phyloP scores from a whole-genome alignment of 2,113 vertebrate species.

The Bombycilla garrulus region DNA sequence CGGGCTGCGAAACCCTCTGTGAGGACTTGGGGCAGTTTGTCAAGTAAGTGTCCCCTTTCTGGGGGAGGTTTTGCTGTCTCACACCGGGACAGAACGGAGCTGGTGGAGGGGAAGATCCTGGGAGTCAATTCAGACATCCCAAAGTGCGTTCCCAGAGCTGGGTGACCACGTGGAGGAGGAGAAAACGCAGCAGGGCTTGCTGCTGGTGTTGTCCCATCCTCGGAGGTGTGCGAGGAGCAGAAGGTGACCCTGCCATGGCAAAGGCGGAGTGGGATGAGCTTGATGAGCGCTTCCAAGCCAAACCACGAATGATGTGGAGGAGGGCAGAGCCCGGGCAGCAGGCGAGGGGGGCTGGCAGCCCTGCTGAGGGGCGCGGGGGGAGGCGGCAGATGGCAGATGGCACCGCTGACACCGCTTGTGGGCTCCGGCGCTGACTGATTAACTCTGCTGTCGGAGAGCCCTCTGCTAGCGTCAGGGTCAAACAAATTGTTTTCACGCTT shows the following conservation, averaged over 20 bases:
- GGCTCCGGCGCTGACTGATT: slow-evolving; percentile 82
- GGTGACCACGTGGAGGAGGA: accelerated
- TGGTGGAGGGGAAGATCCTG: neutral
- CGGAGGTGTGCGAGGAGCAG: accelerated
- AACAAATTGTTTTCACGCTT: slow-evolving; percentile 88
- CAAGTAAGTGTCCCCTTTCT: slow-evolving; percentile 81
- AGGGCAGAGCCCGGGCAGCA: neutral
- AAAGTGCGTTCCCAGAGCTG: neutral
- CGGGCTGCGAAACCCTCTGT: slow-evolving; percentile 97
- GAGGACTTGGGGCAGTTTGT: slow-evolving; percentile 99
- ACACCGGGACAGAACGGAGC: accelerated
- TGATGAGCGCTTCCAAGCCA: neutral
- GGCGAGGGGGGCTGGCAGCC: neutral
- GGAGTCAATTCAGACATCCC: neutral
- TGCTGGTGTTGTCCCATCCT: neutral
- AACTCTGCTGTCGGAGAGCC: slow-evolving; percentile 77
- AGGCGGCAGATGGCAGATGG: slow-evolving; percentile 70
- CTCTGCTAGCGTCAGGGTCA: slow-evolving; percentile 82
- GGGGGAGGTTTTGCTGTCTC: neutral
- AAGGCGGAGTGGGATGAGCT: neutral
- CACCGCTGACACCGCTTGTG: slow-evolving; percentile 73
- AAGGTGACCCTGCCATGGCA: neutral
- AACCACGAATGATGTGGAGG: accelerated
- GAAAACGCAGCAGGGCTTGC: neutral
- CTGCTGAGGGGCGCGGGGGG: neutral